Evolutionary conservation across 2,888 invertebrate genomes (phyloP).

Genomic region (Drosophila nigricruria): DNA sequence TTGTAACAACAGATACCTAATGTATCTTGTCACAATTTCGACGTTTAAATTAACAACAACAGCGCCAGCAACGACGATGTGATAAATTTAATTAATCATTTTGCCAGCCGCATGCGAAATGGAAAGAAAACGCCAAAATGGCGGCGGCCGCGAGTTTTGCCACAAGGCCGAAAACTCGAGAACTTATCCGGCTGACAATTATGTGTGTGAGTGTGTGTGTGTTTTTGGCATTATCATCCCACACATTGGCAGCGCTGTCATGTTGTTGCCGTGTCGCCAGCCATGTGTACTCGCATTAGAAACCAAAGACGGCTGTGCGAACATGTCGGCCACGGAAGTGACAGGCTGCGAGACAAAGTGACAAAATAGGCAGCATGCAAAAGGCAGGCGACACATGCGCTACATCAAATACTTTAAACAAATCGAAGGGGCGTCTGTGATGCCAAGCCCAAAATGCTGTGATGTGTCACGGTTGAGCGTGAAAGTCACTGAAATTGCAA

Average conservation of each 20-base stretch:
- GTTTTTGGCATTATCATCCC: constrained; percentile 5
- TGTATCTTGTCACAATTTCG: constrained; percentile 73
- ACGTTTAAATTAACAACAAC: constrained; percentile 72
- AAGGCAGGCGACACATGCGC: constrained; percentile 62
- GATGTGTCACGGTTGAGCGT: not conserved
- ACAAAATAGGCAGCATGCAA: constrained; percentile 62
- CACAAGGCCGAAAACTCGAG: constrained; percentile 32
- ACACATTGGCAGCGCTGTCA: constrained; percentile 12
- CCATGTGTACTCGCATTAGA: constrained; percentile 37
- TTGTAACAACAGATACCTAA: constrained; percentile 48
- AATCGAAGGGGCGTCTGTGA: constrained; percentile 50
- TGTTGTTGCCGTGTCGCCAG: constrained; percentile 11
- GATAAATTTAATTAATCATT: constrained; percentile 80
- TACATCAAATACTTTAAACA: constrained; percentile 70
- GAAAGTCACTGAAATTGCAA: not conserved
- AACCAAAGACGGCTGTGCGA: constrained; percentile 69
- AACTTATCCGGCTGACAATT: constrained; percentile 54
- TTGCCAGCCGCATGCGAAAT: constrained; percentile 44
- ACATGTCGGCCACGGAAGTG: constrained; percentile 61
- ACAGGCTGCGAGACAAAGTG: constrained; percentile 61
- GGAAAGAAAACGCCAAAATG: constrained; percentile 71
- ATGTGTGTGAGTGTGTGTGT: constrained; percentile 6
- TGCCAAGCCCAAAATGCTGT: not conserved
- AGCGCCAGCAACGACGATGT: constrained; percentile 53
- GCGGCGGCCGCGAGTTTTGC: constrained; percentile 34